Percentiles rank a stretch among this genome's conserved stretches.
Conservation (phyloP, 2,113 vertebrate genomes). For the Eulacestoma nigropectus region DNA sequence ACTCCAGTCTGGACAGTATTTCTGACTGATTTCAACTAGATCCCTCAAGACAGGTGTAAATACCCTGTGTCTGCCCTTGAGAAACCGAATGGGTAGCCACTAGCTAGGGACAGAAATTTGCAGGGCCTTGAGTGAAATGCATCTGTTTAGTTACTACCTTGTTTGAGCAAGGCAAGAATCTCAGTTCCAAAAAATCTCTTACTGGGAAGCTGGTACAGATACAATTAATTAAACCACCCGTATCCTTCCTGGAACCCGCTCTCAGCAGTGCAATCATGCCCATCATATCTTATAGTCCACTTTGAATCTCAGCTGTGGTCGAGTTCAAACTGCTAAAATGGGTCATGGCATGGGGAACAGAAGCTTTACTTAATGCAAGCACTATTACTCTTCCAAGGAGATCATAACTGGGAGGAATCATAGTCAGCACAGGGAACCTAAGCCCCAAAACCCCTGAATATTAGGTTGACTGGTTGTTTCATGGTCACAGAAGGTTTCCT, state of each 20-base stretch:
- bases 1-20: background rate
- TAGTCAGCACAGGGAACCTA: background rate
- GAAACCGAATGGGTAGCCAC: background rate
- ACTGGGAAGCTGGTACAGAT: background rate
- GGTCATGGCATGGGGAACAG: background rate
- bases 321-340: background rate
- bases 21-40: background rate
- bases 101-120: background rate
- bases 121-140: background rate
- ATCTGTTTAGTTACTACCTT: background rate
- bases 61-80: background rate
- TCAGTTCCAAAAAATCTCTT: background rate
- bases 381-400: background rate
- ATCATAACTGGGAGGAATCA: background rate
- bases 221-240: background rate
- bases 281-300: background rate
- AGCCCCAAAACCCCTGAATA: background rate
- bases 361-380: background rate
- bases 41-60: background rate
- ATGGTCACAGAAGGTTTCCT: background rate
- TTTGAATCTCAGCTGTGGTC: background rate
- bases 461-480: background rate
- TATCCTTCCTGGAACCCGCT: background rate
- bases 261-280: background rate
- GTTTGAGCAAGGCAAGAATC: background rate